phyloP scores from a whole-genome alignment of 2,888 invertebrate species.

The Dione juno region DNA sequence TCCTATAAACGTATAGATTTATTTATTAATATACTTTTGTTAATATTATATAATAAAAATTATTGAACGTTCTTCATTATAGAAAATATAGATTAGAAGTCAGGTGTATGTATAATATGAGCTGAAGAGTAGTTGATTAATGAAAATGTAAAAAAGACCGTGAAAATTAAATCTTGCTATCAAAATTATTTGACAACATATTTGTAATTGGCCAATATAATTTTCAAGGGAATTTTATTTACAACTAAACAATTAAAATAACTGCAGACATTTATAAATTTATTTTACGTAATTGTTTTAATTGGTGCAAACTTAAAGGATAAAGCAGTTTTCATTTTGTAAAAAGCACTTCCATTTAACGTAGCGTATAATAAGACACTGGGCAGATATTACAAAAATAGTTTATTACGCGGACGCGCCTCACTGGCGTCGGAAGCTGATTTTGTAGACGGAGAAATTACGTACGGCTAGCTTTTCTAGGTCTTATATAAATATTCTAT shows the following conservation, averaged over 20 bases:
- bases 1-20: neutral
- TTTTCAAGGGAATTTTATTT: neutral
- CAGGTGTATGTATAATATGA: no score
- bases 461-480: slow-evolving; percentile 44
- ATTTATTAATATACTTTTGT: neutral
- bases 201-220: neutral
- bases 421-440: slow-evolving; percentile 60
- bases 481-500: slow-evolving; percentile 37
- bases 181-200: neutral
- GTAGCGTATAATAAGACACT: slow-evolving; percentile 61
- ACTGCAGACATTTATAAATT: neutral
- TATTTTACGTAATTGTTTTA: neutral
- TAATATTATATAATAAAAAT: neutral
- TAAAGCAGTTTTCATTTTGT: slow-evolving; percentile 35
- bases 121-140: no score
- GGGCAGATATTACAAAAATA: slow-evolving; percentile 61
- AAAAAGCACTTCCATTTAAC: slow-evolving; percentile 52
- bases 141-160: no score
- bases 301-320: slow-evolving; percentile 13
- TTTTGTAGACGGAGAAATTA: slow-evolving; percentile 53
- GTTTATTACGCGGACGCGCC: slow-evolving; percentile 65
- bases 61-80: no score
- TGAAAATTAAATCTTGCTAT: no score
- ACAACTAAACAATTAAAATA: neutral
- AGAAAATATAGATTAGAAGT: no score